Evolutionary conservation across 2,113 vertebrate species (phyloP), one percentile per base, ranked within the genome.

Genomic region (Mormoops blainvillei): DNA sequence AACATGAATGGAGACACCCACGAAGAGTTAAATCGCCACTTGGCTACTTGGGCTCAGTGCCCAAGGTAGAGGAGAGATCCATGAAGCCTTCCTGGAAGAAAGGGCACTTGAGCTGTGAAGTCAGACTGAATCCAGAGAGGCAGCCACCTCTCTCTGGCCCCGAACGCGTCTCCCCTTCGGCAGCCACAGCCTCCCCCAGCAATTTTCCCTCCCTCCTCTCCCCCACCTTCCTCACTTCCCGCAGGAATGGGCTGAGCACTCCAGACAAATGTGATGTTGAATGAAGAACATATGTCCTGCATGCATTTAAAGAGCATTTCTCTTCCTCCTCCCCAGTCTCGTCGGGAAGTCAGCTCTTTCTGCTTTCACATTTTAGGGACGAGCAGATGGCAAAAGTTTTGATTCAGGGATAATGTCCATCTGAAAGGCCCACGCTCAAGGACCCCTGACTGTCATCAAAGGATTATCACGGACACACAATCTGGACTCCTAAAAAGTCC

Each of bases 361-460:
- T 94, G 96, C 98, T 98, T 98, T 97, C 97, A 97, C 98, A 97
- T 98, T 98, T 98, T 95, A 98, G 87, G 80, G 96, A 97, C 0
- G 95, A 99, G 95, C 98, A 99, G 98, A 98, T 98, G 98, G 98
- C 83, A 89, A 95, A 98, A 98, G 97, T 97, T 98, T 97, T 98
- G 98, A 98, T 98, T 98, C 38, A 97, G 98, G 97, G 98, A 98
- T 98, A 98, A 98, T 89, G 98, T 98, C 98, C 98, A 98, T 98
- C 98, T 98, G 98, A 98, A 98, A 98, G 97, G 98, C 98, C 98
- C 97, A 88, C 95, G 82, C 97, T 96, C 94, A 94, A 97, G 97
- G 95, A 95, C 96, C 97, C 97, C 90, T 96, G 96, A 90, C 96
- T 98, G 88, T 97, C 98, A 98, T 98, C 98, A 98, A 98, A 87